Conservation (phyloP, 2,113 vertebrate genomes). For the Trinectes maculatus region DNA sequence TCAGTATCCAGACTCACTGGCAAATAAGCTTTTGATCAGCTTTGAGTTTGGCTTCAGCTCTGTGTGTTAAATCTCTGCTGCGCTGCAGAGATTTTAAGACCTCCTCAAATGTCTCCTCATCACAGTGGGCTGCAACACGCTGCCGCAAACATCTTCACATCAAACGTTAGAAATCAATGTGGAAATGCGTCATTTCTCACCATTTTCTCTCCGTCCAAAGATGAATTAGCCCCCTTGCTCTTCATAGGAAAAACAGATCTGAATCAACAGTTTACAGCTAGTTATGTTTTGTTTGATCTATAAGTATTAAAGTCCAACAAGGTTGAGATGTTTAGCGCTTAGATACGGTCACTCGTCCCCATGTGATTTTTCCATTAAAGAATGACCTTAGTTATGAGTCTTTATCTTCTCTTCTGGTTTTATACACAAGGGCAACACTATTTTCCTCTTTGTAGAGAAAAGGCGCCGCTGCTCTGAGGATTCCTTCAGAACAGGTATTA, state of each 20-base stretch:
- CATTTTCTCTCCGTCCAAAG: not conserved
- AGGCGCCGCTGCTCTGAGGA: not conserved
- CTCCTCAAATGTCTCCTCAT: not conserved
- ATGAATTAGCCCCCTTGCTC: not conserved
- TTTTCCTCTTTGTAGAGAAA: not conserved
- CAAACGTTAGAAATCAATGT: not conserved
- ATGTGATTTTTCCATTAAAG: not conserved
- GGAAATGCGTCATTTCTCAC: not conserved
- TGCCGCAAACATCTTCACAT: not conserved
- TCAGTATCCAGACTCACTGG: not conserved
- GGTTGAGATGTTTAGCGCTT: not conserved
- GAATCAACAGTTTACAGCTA: not conserved
- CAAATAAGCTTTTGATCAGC: constrained; percentile 42
- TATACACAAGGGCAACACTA: not conserved
- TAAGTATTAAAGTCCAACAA: not conserved
- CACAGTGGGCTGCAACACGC: not conserved
- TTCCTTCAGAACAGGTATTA: not conserved
- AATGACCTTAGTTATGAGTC: not conserved
- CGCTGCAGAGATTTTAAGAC: not conserved
- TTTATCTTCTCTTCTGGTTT: not conserved
- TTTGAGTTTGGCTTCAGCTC: constrained; percentile 12
- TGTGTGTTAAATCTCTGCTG: constrained; percentile 22
- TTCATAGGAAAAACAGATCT: not conserved
- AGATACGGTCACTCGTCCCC: not conserved
- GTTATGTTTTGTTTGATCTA: not conserved